A percentile compares a stretch with the other conserved stretches of the same genome.
These are phyloP conservation scores for Peromyscus leucopus DNA, from an alignment of 2,113 vertebrate species.

Conservation along the genomic window DNA sequence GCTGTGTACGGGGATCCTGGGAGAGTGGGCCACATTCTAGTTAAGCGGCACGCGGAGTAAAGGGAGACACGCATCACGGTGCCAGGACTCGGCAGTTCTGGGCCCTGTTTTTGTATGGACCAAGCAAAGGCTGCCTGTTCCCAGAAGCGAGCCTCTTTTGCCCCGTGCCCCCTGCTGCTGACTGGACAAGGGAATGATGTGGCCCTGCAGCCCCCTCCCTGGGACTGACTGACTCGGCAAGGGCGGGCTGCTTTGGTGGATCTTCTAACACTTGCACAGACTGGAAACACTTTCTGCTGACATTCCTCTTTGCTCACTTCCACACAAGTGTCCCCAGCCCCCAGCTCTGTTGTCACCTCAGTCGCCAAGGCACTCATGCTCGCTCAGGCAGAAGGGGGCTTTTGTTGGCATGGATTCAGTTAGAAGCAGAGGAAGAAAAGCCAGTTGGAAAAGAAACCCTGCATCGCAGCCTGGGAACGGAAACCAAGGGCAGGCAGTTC, in stretches of 20 bases:
- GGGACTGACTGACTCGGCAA: not conserved
- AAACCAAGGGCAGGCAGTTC: constrained; percentile 50
- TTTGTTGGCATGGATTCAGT: constrained; percentile 72
- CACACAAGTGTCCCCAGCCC: not conserved
- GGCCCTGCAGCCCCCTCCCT: not conserved
- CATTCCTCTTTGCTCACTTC: not conserved
- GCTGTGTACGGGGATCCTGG: not conserved
- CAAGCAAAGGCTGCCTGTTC: not conserved
- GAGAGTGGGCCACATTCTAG: not conserved
- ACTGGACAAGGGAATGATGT: not conserved
- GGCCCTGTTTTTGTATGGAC: constrained; percentile 6
- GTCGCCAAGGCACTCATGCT: constrained; percentile 65
- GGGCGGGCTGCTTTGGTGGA: not conserved
- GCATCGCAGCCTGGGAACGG: constrained; percentile 74
- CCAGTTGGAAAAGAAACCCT: constrained; percentile 67
- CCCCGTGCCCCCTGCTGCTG: not conserved
- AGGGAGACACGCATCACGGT: not conserved
- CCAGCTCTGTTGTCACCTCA: not conserved
- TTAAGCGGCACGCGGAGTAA: not conserved
- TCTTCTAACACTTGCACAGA: not conserved
- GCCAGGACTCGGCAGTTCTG: constrained; percentile 22
- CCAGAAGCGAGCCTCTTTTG: not conserved
- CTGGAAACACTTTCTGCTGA: not conserved
- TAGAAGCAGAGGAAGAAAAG: constrained; percentile 70
- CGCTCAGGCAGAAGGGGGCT: constrained; percentile 68